phyloP scores from a whole-genome alignment of 2,797 vertebrate genomes.

The Enteromius viviparus region DNA sequence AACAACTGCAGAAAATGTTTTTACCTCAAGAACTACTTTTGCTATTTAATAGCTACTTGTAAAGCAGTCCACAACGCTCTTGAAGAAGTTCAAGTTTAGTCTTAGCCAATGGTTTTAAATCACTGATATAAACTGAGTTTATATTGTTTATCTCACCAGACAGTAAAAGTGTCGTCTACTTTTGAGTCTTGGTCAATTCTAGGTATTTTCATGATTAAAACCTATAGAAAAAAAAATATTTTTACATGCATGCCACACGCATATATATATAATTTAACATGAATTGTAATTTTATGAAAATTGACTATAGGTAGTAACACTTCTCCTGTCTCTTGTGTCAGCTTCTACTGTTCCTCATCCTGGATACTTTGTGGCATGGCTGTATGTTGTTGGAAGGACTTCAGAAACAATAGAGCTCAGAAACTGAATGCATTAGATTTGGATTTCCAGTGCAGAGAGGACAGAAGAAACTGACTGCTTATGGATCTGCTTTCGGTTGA shows the following conservation, averaged over 20 bases:
- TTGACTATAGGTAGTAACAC: not conserved
- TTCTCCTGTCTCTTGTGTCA: not conserved
- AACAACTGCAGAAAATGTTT: not conserved
- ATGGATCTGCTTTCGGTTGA: conserved; percentile 13
- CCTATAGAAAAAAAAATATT: not conserved
- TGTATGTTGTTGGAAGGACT: conserved; percentile 23
- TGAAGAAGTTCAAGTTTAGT: not conserved
- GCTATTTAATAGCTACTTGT: not conserved
- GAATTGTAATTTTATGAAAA: not conserved
- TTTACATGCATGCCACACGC: not conserved
- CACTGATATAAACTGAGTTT: not conserved
- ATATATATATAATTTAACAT: not conserved
- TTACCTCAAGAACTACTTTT: not conserved
- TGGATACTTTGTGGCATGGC: not conserved
- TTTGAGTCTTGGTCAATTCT: not conserved
- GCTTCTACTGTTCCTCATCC: not conserved
- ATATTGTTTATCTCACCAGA: not conserved
- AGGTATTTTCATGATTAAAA: not conserved
- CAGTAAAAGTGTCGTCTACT: not conserved
- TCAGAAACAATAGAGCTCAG: conserved; percentile 24
- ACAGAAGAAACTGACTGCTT: not conserved
- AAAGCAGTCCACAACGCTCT: not conserved
- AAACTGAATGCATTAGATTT: conserved; percentile 13
- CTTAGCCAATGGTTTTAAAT: not conserved
- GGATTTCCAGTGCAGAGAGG: conserved; percentile 1